Base-by-base conservation (phyloP, 2,113 vertebrate species). In the Syngnathus floridae region DNA sequence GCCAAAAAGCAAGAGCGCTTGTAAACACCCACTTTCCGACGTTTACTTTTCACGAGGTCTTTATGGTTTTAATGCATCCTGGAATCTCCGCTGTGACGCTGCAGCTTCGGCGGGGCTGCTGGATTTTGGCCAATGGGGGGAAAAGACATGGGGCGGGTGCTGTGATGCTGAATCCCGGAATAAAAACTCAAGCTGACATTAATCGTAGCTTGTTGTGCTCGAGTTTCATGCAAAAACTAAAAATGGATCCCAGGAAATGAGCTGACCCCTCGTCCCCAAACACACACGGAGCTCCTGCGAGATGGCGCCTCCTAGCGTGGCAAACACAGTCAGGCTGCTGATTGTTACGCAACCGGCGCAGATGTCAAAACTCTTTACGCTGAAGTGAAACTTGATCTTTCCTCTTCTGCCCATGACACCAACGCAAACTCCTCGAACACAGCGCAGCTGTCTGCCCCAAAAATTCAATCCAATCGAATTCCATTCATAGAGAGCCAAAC, bases 271-370 rank as follows among this genome's bases (percentile, higher is more conserved):
- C 9, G 3, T 13, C 1, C 21, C 0, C n/a, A 5, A 19, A 0
- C 17, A 0, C 48, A 2, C 19, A n/a, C 48, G 1, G 19, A 4
- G 12, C 21, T 12, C 7, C 74, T 81, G 76, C 65, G 58, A 64
- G 74, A 76, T 66, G 72, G 66, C 82, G 74, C 82, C 78, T 78
- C 78, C 78, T 71, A 79, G 77, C 70, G 67, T 77, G 70, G 58
- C 26, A 69, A 52, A 74, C 38, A 61, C 22, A 48, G 61, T 58
- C 69, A 63, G n/a, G 66, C 63, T 56, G 70, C 43, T 61, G 69
- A n/a, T 57, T 69, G 40, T 81, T 81, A 79, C 63, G 81, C 76
- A 85, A 84, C 60, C 38, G 7, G 31, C 66, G 17, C 58, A 73
- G 70, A 71, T 51, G 60, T 65, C 41, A 11, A 38, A 71, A 71